A percentile compares a stretch with the other conserved stretches of the same genome.
phyloP scores from a whole-genome alignment of 1,140 invertebrate species.

The Eriocheir sinensis region DNA sequence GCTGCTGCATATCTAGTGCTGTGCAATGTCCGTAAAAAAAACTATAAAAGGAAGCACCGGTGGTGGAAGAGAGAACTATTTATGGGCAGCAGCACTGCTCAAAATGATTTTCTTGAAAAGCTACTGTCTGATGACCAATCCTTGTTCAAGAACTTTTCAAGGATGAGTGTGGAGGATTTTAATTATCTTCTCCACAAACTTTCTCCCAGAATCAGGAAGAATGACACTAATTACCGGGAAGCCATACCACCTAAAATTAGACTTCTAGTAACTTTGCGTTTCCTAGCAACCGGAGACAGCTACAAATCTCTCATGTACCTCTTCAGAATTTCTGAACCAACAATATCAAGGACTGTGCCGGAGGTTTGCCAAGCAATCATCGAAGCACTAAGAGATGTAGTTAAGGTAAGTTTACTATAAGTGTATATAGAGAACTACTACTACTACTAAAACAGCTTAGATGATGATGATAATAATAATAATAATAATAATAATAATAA shows the following conservation, averaged over 20 bases:
- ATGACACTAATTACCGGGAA: constrained; percentile 66
- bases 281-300: constrained; percentile 64
- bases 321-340: constrained; percentile 68
- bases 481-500: too few species aligned
- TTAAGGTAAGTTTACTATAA: constrained; percentile 64
- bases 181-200: constrained; percentile 62
- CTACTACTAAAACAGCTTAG: too few species aligned
- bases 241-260: constrained; percentile 68
- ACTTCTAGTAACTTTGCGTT: constrained; percentile 63
- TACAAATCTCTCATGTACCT: constrained; percentile 68
- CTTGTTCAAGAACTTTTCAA: constrained; percentile 65
- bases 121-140: constrained; percentile 62
- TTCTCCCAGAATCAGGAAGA: constrained; percentile 59
- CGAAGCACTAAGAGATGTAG: constrained; percentile 58
- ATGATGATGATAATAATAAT: too few species aligned
- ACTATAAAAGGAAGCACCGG: constrained; percentile 56
- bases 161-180: constrained; percentile 67
- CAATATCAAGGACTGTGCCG: constrained; percentile 63
- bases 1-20: constrained; percentile 66
- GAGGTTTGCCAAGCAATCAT: constrained; percentile 68
- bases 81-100: constrained; percentile 52
- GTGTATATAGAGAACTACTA: too few species aligned
- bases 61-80: constrained; percentile 69
- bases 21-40: constrained; percentile 65
- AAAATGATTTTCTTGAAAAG: constrained; percentile 58